Base-by-base conservation (phyloP, 2,888 invertebrate genomes). In the Dynastes hyllus region DNA sequence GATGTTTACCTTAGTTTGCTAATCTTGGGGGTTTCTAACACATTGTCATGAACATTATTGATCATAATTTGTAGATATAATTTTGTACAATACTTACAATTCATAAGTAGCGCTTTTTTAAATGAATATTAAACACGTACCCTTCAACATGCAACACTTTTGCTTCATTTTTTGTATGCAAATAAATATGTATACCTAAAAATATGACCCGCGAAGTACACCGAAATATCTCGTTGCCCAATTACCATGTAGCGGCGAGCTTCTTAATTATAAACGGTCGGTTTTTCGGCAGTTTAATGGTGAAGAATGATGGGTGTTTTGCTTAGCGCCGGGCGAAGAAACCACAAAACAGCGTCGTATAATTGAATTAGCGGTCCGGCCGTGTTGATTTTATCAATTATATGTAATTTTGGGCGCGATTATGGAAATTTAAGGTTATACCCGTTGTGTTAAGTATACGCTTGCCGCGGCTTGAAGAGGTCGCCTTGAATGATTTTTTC, bases 341-440 rank as follows among this genome's bases (percentile, higher is more conserved):
- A 45, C 16, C 50, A 50, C 29, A 50, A 32, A 67, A 22, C 50
- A 27, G 50, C 50, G 40, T 11, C 50, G 67, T 45, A 50, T 58
- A 71, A 71, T 71, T 71, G 71, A 71, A 71, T 71, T 71, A 71
- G 71, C 55, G 37, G 13, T 32, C 13, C 37, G n/a, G 16, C 37
- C 13, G 45, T 71, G 37, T 55, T 55, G 71, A 55, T 71, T 71
- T 71, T 37, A 32, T 71, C 71, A 71, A 71, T 71, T 71, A 71
- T 55, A 71, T 71, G 55, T 71, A 71, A 71, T 71, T 71, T 71
- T 22, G 22, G 50, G 32, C 55, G 55, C 55, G 71, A 37, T 71
- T 71, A 71, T 71, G 55, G 71, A 55, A 71, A 58, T 71, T 53
- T 71, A 69, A 65, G 27, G 53, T 29, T 27, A 27, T 29, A 63